Evolutionary conservation across 2,113 vertebrate genomes (phyloP), one percentile per base, ranked within the genome.

Genomic region (Pterocles burchelli): DNA sequence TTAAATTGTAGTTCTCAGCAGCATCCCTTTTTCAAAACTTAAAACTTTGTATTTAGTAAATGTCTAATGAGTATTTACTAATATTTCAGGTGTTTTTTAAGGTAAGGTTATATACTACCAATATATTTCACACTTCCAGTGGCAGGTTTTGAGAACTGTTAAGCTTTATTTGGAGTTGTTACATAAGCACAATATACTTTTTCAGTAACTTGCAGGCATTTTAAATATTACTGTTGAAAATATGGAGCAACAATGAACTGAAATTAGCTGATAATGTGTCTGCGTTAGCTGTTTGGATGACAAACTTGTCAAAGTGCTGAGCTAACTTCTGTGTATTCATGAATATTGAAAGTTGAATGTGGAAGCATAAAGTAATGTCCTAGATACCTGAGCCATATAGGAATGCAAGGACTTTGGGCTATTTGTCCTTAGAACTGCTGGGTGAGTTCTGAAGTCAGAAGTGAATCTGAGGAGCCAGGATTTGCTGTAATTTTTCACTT

Each of bases 121-220:
- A 91, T 73, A n/a, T 33, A 90, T 59, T 82, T 75, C 87, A 59
- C 48, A 22, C 46, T 75, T 82, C 36, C 62, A 63, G 1, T 65
- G 33, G 57, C 46, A 91, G 65, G 41, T 68, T 92, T 93, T 70
- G 55, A 62, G 51, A 66, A 46, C 21, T 91, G n/a, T 65, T 85
- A 87, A 90, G 20, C 45, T 97, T 97, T 96, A 97, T 97, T 97
- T 28, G 66, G 29, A 51, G 36, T 88, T 81, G 73, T 74, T 95
- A 91, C 91, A 83, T 71, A 72, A 95, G 51, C 54, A 92, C 71
- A 89, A 46, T 55, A 83, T 65, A 87, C 36, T 81, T 73, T 54
- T 78, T 55, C 61, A 77, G 31, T 71, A 85, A 74, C 70, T 87
- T 0, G 4, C 70, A 92, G 55, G 51, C 55, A 77, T 74, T 82